A percentile compares a stretch with the other conserved stretches of the same genome.
Evolutionary conservation across 1,140 invertebrate species (phyloP).

Genomic region (Lasioglossum baleicum): DNA sequence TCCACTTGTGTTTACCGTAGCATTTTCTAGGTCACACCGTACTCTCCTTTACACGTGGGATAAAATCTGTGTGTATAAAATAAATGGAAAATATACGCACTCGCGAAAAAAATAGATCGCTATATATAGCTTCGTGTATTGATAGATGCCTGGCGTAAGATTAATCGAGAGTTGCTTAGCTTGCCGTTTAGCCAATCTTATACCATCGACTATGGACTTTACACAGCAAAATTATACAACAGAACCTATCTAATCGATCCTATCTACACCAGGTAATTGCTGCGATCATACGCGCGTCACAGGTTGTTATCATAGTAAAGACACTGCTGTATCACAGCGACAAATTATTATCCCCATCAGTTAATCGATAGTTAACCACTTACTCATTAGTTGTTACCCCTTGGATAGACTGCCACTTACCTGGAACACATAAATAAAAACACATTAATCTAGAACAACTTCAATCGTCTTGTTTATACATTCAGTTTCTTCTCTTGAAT

Average conservation of each 20-base stretch:
- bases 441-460: too few relatives aligned
- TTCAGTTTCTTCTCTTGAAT: too few relatives aligned
- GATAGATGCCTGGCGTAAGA: too few relatives aligned
- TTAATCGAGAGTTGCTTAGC: neutral
- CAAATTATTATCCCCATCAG: too few relatives aligned
- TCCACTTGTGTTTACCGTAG: conserved; percentile 3
- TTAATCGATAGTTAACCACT: conserved; percentile 22
- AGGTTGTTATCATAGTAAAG: neutral
- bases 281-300: neutral
- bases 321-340: too few relatives aligned
- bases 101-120: neutral
- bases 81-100: neutral
- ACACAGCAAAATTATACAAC: too few relatives aligned
- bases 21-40: conserved; percentile 22
- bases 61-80: neutral
- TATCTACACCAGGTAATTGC: neutral
- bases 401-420: conserved; percentile 32
- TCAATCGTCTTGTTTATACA: too few relatives aligned
- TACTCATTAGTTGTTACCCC: conserved; percentile 7
- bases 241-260: neutral
- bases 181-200: neutral
- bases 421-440: conserved; percentile 52
- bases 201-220: neutral
- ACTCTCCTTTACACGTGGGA: neutral
- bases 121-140: too few relatives aligned